Base-by-base conservation (phyloP, 2,888 invertebrate genomes). In the Ischnura elegans region DNA sequence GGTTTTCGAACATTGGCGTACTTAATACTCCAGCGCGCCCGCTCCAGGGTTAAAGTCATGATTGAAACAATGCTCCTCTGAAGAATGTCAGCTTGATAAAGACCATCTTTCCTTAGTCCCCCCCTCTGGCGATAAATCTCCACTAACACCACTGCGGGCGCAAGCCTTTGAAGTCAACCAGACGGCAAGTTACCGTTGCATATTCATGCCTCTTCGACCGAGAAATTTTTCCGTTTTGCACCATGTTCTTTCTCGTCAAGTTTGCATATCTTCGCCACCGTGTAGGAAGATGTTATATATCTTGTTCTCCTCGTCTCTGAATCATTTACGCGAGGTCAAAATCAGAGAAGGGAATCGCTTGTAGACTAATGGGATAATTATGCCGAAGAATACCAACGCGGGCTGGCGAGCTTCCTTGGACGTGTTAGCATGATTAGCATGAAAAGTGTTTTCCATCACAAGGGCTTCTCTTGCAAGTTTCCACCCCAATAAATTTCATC, bases 241-340 rank as follows among this genome's bases (percentile, higher is more conserved):
- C 76, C 76, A 2, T 36, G 29, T 76, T 36, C 76, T 36, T 76
- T 36, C 76, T 76, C 76, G 6, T 61, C n/a, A 25, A 36, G 76
- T 76, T 76, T 76, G 76, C 76, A 76, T 76, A 76, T 76, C 36
- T 76, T 76, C 76, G 76, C 36, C 76, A 76, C 76, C n/a, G 76
- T 36, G 29, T 76, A 4, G 36, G 10, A 36, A 29, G 10, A 36
- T 3, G 76, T 76, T 21, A 25, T 76, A 21, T 76, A 29, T n/a
- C n/a, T n/a, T n/a, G n/a, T 36, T 10, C 8, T 13, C 76, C 76
- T 29, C 36, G 8, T 36, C 0, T 36, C 13, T 36, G 25, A 76
- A 36, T 36, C 29, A 36, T 36, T 36, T 76, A 36, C 76, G 16
- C 16, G 29, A 10, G 25, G 2, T 13, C 10, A 36, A 76, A 6